phyloP scores from a whole-genome alignment of 2,888 invertebrate genomes.

The Phyto melanocephala region DNA sequence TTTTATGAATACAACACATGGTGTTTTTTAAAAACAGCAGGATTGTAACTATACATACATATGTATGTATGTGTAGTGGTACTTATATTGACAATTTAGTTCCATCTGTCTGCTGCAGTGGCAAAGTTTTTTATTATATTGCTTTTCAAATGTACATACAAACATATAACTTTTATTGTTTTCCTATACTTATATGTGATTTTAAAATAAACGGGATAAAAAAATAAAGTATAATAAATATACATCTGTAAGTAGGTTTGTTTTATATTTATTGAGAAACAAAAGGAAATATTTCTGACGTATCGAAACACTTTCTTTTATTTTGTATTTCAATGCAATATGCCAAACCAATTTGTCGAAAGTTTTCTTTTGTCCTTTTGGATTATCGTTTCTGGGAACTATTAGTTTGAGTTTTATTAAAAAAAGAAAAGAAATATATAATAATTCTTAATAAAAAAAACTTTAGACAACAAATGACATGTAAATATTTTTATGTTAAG shows the following conservation, averaged over 20 bases:
- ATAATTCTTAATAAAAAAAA: conserved; percentile 33
- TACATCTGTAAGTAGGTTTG: neutral
- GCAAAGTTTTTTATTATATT: conserved; percentile 12
- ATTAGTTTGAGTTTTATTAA: neutral
- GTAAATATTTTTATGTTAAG: conserved; percentile 31
- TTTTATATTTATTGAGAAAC: neutral
- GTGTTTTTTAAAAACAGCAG: neutral
- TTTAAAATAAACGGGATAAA: neutral
- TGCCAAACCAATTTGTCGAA: conserved; percentile 26
- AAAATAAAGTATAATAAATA: neutral
- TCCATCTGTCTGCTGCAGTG: neutral
- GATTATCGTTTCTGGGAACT: neutral
- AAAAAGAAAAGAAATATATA: neutral
- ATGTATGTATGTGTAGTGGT: neutral
- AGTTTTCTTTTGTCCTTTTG: neutral
- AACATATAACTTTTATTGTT: conserved; percentile 14
- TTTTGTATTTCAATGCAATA: conserved; percentile 21
- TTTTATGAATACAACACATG: neutral
- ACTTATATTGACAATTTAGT: neutral
- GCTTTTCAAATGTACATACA: neutral
- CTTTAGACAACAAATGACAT: conserved; percentile 38
- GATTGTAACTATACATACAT: neutral
- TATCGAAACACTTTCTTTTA: neutral
- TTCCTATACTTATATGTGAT: neutral
- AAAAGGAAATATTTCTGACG: neutral